A percentile compares a stretch with the other conserved stretches of the same genome.
phyloP scores from a whole-genome alignment of 2,113 vertebrate genomes.

The Oreochromis niloticus region DNA sequence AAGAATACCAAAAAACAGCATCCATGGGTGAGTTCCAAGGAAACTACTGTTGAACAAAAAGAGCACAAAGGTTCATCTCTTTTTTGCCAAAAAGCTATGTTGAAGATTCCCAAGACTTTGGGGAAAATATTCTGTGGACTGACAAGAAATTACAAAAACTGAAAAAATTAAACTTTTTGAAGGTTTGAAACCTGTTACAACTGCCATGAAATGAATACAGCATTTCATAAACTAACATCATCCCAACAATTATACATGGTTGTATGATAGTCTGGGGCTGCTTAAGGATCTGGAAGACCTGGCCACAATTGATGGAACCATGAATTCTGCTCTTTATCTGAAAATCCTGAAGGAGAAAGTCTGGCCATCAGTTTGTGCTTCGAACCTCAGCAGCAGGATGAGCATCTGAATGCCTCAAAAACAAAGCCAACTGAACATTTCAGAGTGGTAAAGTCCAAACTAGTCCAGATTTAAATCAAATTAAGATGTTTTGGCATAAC shows the following conservation, averaged over 20 bases:
- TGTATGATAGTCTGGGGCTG: background rate
- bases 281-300: background rate
- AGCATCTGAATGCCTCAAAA: background rate
- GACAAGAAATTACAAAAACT: background rate
- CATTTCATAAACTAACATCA: background rate
- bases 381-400: background rate
- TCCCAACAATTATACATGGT: background rate
- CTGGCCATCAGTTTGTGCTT: background rate
- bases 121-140: background rate
- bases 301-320: fast-evolving
- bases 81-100: background rate
- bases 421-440: background rate
- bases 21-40: background rate
- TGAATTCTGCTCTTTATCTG: background rate
- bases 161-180: background rate
- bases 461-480: too few relatives aligned
- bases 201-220: background rate
- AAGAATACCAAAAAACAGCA: background rate
- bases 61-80: background rate
- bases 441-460: background rate
- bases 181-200: background rate
- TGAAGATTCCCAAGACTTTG: background rate
- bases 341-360: background rate
- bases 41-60: background rate
- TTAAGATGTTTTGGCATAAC: background rate